Evolutionary conservation across 2,888 invertebrate species (phyloP).

Genomic region (Zonitis immaculata): DNA sequence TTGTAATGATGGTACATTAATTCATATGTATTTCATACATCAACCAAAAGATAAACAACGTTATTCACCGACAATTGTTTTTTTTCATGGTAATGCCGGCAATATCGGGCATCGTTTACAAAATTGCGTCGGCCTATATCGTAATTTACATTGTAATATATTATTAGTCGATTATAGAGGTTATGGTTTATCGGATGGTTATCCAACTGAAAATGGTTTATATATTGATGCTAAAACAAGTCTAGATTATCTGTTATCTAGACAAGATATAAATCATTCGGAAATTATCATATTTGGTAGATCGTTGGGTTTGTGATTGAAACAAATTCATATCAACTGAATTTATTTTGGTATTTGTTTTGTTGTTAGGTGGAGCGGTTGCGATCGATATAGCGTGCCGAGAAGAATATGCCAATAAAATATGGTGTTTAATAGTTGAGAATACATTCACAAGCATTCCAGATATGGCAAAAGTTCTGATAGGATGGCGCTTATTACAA

Average conservation of each 20-base stretch:
- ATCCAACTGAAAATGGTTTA: conserved; percentile 81
- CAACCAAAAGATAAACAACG: conserved; percentile 65
- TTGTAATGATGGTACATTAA: conserved; percentile 68
- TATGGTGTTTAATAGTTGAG: conserved; percentile 86
- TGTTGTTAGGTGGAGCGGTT: conserved; percentile 74
- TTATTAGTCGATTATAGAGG: conserved; percentile 93
- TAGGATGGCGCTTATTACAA: conserved; percentile 66
- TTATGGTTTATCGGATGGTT: conserved; percentile 87
- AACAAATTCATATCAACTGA: background rate
- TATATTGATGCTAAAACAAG: conserved; percentile 84
- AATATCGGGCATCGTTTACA: conserved; percentile 91
- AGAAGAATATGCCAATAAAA: conserved; percentile 68
- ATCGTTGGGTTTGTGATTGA: conserved; percentile 61
- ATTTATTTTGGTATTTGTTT: background rate
- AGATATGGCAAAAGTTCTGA: conserved; percentile 81
- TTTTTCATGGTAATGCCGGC: conserved; percentile 95
- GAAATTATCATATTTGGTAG: conserved; percentile 88
- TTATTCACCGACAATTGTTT: conserved; percentile 76
- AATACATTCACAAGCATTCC: conserved; percentile 95
- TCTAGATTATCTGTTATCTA: conserved; percentile 74
- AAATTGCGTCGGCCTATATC: conserved; percentile 82
- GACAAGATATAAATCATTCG: conserved; percentile 76
- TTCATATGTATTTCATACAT: conserved; percentile 78
- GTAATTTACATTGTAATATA: conserved; percentile 78
- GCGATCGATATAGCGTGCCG: conserved; percentile 81